phyloP scores from a whole-genome alignment of 2,113 vertebrate species.

The Tylochromis polylepis region DNA sequence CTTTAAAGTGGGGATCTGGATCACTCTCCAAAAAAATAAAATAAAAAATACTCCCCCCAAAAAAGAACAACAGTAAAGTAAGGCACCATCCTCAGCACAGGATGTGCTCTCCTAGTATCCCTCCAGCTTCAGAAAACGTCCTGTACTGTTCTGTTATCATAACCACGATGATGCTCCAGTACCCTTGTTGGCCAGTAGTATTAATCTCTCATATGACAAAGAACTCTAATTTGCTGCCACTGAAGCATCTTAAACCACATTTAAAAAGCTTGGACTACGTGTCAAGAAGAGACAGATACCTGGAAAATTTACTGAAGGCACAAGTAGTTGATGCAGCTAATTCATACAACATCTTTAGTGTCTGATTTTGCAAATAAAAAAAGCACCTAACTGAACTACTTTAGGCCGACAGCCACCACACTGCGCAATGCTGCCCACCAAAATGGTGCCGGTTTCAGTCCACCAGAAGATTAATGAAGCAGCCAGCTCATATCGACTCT shows the following conservation, averaged over 20 bases:
- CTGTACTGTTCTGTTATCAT: background rate
- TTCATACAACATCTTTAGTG: background rate
- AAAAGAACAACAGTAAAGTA: background rate
- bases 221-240: background rate
- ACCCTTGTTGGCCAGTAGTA: background rate
- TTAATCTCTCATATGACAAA: background rate
- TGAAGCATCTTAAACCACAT: background rate
- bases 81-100: background rate
- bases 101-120: background rate
- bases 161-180: background rate
- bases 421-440: background rate
- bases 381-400: background rate
- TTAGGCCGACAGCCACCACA: background rate
- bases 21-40: background rate
- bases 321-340: background rate
- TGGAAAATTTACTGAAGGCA: background rate
- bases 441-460: background rate
- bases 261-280: background rate
- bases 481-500: background rate
- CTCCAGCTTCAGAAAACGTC: background rate
- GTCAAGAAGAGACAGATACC: background rate
- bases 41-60: too few species aligned
- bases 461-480: background rate
- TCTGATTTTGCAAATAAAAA: background rate
- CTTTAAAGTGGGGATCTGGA: background rate